Evolutionary conservation across 2,888 invertebrate genomes (phyloP).

Genomic region (Lasioglossum zephyrum): DNA sequence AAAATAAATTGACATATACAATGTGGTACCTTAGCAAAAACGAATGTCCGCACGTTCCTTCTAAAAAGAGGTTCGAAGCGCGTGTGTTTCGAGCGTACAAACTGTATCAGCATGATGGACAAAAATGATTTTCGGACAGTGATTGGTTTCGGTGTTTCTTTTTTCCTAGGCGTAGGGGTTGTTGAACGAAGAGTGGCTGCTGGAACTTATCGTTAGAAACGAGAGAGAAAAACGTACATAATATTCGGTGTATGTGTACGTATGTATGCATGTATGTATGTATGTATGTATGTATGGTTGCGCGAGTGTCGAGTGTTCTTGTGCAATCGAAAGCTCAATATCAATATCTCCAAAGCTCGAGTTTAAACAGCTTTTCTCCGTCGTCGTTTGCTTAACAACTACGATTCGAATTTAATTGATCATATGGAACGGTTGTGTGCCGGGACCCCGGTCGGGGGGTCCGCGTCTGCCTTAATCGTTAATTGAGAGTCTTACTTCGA

Average conservation of each 20-base stretch:
- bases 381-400: constrained; percentile 56
- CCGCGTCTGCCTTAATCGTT: constrained; percentile 60
- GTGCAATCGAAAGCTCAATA: constrained; percentile 52
- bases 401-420: constrained; percentile 77
- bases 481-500: constrained; percentile 53
- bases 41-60: constrained; percentile 72
- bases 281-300: not conserved
- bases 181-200: constrained; percentile 29
- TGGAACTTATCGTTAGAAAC: constrained; percentile 33
- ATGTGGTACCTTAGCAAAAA: constrained; percentile 78
- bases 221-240: constrained; percentile 27
- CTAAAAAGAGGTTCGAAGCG: constrained; percentile 43
- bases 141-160: constrained; percentile 63
- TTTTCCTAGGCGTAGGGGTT: constrained; percentile 11
- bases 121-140: constrained; percentile 74
- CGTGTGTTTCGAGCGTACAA: constrained; percentile 45
- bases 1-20: constrained; percentile 83
- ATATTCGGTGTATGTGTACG: constrained; percentile 4
- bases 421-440: constrained; percentile 78
- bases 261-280: not conserved
- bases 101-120: constrained; percentile 67
- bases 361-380: constrained; percentile 29
- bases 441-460: constrained; percentile 49
- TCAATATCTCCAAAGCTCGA: constrained; percentile 46
- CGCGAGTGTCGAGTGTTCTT: not conserved